Percentiles rank a stretch among this genome's conserved stretches.
Conservation (phyloP, 2,113 vertebrate genomes). For the Origma solitaria region DNA sequence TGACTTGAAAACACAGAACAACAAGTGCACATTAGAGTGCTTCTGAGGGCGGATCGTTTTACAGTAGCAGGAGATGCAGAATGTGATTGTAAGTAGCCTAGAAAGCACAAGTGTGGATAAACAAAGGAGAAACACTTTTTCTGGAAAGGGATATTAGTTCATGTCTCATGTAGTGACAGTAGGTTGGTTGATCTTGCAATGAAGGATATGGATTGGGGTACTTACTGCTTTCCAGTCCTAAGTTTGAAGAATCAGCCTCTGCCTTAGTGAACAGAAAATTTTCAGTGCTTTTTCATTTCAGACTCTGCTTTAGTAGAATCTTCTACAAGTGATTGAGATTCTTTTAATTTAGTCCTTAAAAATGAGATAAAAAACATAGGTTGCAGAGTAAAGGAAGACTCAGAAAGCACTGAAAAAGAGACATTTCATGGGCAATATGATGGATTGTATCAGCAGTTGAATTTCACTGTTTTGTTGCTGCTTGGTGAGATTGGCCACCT, state of each 20-base stretch:
- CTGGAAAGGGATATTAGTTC: not conserved
- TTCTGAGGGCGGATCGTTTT: not conserved
- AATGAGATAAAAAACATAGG: not conserved
- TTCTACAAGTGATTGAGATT: not conserved
- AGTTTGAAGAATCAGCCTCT: not conserved
- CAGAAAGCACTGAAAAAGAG: not conserved
- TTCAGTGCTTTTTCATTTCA: not conserved
- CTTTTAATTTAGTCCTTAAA: not conserved
- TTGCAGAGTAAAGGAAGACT: not conserved
- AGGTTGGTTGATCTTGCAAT: not conserved
- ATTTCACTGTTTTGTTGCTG: not conserved
- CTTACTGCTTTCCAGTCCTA: not conserved
- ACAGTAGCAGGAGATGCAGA: not conserved
- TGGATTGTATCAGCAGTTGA: not conserved
- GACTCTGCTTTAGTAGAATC: not conserved
- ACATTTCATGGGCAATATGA: fast-evolving
- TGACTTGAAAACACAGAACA: not conserved
- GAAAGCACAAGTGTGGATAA: not conserved
- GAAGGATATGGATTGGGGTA: not conserved
- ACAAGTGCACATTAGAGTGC: not conserved
- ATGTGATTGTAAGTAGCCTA: not conserved
- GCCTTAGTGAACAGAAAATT: not conserved
- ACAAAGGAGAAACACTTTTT: not conserved
- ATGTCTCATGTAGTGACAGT: not conserved
- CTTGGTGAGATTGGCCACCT: not conserved